Evolutionary conservation across 2,888 invertebrate genomes (phyloP), one percentile per base, ranked within the genome.

Genomic region (Eupithecia pulchellata): DNA sequence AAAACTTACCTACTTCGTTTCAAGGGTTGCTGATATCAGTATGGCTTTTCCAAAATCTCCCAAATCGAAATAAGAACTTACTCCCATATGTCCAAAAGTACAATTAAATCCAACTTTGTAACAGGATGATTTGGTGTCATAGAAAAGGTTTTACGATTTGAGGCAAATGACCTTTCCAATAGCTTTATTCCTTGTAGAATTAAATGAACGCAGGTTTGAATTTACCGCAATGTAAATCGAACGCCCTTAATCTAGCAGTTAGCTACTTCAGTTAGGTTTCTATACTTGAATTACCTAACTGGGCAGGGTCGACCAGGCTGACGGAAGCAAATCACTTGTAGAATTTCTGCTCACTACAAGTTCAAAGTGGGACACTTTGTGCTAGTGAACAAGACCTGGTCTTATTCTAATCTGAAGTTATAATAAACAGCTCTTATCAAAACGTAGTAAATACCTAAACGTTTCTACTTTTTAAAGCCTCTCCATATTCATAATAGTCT

Each of bases 241-340:
- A 25, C 13, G 52, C 25, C 47, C 11, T 25, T 52, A 25, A 25
- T 52, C 52, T 4, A 25, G 52, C 42, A 20, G 42, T n/a, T 42
- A 42, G 14, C 17, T 47, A 13, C 25, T 27, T 65, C 72, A 47
- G n/a, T n/a, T n/a, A n/a, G 52, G 72, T 72, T 72, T 52, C 71
- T 55, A 58, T 62, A 39, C 29, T 55, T 32, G 55, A 52, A 39
- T 69, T 52, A 66, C 72, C 66, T 62, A 64, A 69, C 64, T 63
- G 27, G 68, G 64, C 30, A 66, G 66, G 72, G 72, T 69, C 66
- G 63, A 69, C 72, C 36, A 42, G 68, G 9, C 39, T 55, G n/a
- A 30, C 58, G 72, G 72, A 72, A 72, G 72, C 66, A 13, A 34
- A 60, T 60, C 25, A 25, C 9, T 52, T 20, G 47, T 47, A 60